phyloP scores from a whole-genome alignment of 2,797 vertebrate species.

The Poeciliopsis paucimaculata region DNA sequence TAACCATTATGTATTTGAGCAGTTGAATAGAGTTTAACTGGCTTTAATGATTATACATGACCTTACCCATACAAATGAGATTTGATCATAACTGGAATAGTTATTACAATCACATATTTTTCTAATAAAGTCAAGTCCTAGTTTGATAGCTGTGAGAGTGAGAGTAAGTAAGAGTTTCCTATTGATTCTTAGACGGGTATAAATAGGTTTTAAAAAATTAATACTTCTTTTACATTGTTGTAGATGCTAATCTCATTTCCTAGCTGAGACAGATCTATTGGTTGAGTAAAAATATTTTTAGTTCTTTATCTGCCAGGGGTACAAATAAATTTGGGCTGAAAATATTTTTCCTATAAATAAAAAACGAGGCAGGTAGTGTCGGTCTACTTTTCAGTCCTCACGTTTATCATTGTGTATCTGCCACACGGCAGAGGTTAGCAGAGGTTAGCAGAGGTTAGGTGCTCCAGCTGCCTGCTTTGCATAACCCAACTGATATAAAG shows the following conservation, averaged over 20 bases:
- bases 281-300: neutral
- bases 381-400: neutral
- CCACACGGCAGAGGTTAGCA: neutral
- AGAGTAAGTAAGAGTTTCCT: neutral
- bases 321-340: neutral
- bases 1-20: neutral
- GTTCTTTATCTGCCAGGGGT: neutral
- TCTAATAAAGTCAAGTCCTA: neutral
- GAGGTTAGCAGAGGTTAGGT: neutral
- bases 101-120: neutral
- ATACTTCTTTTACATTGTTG: neutral
- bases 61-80: neutral
- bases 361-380: neutral
- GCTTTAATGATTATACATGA: neutral
- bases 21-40: neutral
- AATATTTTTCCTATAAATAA: neutral
- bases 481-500: constrained; percentile 47
- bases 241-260: neutral
- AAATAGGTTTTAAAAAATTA: neutral
- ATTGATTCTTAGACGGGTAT: neutral
- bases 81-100: neutral
- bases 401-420: constrained; percentile 4
- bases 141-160: neutral
- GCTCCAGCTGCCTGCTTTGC: constrained; percentile 48
- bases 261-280: neutral